A percentile compares a stretch with the other conserved stretches of the same genome.
These are phyloP conservation scores for Sclerurus mexicanus DNA, from an alignment of 2,113 vertebrate genomes.

Conservation along the genomic window DNA sequence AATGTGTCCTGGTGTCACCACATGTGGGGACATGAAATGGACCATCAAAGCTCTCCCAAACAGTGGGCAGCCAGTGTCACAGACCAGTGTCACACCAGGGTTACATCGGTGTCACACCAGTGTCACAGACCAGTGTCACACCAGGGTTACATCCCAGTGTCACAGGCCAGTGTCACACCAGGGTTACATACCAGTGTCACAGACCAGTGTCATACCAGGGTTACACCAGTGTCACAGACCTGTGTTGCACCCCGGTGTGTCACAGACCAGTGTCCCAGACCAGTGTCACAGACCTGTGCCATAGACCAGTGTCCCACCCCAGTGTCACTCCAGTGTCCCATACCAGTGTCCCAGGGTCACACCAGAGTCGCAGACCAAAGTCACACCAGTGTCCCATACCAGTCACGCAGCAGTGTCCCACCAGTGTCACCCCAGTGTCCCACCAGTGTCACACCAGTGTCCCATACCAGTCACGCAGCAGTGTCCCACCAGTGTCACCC, in stretches of 20 bases:
- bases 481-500: neutral
- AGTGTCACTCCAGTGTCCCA: no score
- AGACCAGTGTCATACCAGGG: no score
- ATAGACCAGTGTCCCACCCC: neutral
- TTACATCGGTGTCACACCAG: no score
- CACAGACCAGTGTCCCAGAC: neutral
- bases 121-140: neutral
- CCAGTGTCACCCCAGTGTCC: neutral
- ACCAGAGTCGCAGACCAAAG: no score
- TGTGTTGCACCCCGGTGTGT: no score
- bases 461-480: neutral
- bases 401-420: no score
- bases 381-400: neutral
- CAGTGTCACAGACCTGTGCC: neutral
- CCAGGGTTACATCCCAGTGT: no score
- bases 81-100: neutral
- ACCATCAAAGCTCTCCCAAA: neutral
- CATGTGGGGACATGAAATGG: neutral
- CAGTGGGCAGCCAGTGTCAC: fast-evolving
- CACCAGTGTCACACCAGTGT: neutral
- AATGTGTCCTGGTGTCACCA: neutral
- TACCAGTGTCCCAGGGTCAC: no score
- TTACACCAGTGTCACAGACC: no score
- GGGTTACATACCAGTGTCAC: no score
- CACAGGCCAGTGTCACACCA: no score